Conservation (phyloP, 1,140 invertebrate species). For the Drosophila neocordata region DNA sequence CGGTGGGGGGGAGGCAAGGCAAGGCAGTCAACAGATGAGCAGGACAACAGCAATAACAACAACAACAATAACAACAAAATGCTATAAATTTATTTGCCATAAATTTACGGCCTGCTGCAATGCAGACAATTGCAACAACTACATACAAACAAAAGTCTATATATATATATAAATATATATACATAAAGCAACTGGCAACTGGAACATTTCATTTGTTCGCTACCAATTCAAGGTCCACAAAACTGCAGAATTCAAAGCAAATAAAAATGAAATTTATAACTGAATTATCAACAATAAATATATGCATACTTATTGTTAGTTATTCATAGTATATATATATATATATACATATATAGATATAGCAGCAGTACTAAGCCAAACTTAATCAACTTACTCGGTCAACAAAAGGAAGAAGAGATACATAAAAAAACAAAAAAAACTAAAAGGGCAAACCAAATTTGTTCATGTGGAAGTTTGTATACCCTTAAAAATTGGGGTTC, state of each 20-base stretch:
- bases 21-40: slow-evolving; percentile 11
- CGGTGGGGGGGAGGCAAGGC: background rate
- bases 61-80: slow-evolving; percentile 34
- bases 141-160: background rate
- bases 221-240: slow-evolving; percentile 5
- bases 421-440: too few relatives aligned
- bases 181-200: slow-evolving; percentile 8
- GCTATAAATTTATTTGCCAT: slow-evolving; percentile 77
- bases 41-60: slow-evolving; percentile 23
- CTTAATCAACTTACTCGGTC: background rate
- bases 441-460: too few relatives aligned
- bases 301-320: background rate
- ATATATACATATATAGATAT: too few relatives aligned
- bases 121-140: slow-evolving; percentile 58
- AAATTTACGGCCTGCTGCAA: slow-evolving; percentile 77
- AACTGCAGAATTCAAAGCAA: slow-evolving; percentile 2
- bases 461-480: too few relatives aligned
- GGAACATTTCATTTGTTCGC: slow-evolving; percentile 15
- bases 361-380: too few relatives aligned
- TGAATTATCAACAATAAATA: slow-evolving; percentile 9
- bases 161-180: background rate
- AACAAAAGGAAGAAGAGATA: too few relatives aligned
- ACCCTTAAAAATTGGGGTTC: too few relatives aligned
- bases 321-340: too few relatives aligned
- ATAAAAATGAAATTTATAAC: slow-evolving; percentile 13